Evolutionary conservation across 2,888 invertebrate species (phyloP), one percentile per base, ranked within the genome.

Genomic region (Dryocosmus kuriphilus): DNA sequence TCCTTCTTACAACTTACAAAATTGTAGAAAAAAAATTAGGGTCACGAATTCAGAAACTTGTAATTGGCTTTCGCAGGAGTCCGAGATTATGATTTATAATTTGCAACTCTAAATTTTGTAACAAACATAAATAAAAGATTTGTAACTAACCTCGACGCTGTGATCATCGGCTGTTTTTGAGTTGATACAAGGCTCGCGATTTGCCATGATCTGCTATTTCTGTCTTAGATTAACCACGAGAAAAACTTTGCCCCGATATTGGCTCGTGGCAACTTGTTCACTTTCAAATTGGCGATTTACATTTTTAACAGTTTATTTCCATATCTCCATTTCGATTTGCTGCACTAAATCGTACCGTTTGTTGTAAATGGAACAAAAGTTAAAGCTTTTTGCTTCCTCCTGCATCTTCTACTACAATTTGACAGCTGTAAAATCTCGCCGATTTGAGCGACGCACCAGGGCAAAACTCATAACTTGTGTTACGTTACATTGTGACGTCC

Each of bases 61-160:
- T n/a, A n/a, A n/a, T 57, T 24, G 6, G 4, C 14, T 14, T 24
- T 57, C 4, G 11, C 11, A 24, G n/a, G 55, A 71, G 8, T 6
- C 11, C 46, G 16, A 35, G 1, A 27, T 51, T 30, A 6, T 71
- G 46, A 60, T 27, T 22, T 27, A 6, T 32, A 41, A 1, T 73
- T 24, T 19, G 3, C 1, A 67, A 67, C 22, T 14, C 14, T 35
- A 35, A 38, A 11, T 35, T 46, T 24, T 73, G n/a, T 46, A 24
- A 35, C 16, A 60, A 24, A 74, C 19, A 24, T 67, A 71, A 74
- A 71, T 62, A 41, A 76, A 41, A 73, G 38, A n/a, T 65, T 38
- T 11, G 1, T 74, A 77, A 84, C 89, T 81, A 88, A 92, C 92
- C 92, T 92, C 92, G 61, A 92, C 92, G 84, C 92, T 92, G 81